Evolutionary conservation across 2,888 invertebrate species (phyloP), one percentile per base, ranked within the genome.

Genomic region (Drosophila kambysellisi): DNA sequence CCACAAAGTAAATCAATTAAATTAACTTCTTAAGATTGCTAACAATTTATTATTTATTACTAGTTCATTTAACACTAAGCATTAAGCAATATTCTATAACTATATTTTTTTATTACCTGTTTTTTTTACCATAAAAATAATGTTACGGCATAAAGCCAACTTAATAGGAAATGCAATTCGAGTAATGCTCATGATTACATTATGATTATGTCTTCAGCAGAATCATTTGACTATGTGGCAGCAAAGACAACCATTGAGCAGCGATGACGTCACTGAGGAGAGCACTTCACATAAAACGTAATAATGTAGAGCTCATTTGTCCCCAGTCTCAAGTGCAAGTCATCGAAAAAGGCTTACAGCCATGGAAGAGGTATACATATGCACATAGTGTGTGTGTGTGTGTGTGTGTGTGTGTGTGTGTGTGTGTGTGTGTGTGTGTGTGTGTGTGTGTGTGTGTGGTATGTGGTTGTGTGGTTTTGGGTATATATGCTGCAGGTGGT

Each of bases 271-370:
- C 89, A 84, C 73, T 69, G 67, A 66, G 59, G 48, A 74, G 46
- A 70, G 74, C 79, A 76, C 84, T 81, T 72, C 74, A 87, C 78
- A 81, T 72, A 88, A 83, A 83, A 76, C 69, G 89, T 77, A 74
- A 83, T 88, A 90, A 88, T 91, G 83, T 90, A 91, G 91, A 91
- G 90, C 91, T 91, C 90, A 91, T 91, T 91, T 88, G 90, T 81
- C 64, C 79, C 67, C 33, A 68, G 60, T 74, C 83, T 77, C 74
- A 68, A 89, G 86, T 82, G 85, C 83, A 88, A 76, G 81, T 77
- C 81, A 90, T 91, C 79, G 68, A 74, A 82, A 89, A 85, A 81
- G 88, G 79, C 87, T 90, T 83, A 86, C 60, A 79, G 74, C 60
- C 30, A 63, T 43, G 35, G 54, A 37, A 15, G 50, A 74, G 29